Conservation (phyloP, 2,888 invertebrate genomes). For the Atrina japonica region DNA sequence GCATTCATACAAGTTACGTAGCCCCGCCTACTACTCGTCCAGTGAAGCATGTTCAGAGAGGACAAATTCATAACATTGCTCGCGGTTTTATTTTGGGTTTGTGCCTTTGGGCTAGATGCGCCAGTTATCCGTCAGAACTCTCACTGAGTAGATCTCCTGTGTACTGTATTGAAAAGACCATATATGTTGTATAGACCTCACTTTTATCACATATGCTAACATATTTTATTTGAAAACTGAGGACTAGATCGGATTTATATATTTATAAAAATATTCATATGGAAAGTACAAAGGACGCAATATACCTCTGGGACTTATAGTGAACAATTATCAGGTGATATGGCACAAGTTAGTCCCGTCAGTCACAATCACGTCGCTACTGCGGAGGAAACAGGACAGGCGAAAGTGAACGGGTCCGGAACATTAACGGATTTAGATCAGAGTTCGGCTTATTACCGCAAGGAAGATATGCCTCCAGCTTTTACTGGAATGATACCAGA, state of each 20-base stretch:
- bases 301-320: no score
- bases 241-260: no score
- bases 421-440: conserved; percentile 44
- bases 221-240: no score
- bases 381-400: conserved; percentile 42
- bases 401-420: conserved; percentile 34
- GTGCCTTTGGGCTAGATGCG: conserved; percentile 55
- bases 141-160: no score
- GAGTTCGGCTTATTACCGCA: conserved; percentile 35
- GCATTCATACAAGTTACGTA: background rate
- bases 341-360: conserved; percentile 48
- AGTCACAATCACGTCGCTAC: conserved; percentile 47
- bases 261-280: no score
- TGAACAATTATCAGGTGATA: conserved; percentile 4
- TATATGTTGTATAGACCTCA: no score
- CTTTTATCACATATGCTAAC: no score
- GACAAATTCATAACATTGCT: conserved; percentile 46
- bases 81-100: conserved; percentile 51
- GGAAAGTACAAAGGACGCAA: no score
- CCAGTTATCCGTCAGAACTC: conserved; percentile 5
- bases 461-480: conserved; percentile 42
- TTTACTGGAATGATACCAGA: conserved; percentile 35
- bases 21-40: conserved; percentile 37
- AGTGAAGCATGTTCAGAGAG: conserved; percentile 31
- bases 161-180: no score